phyloP scores from a whole-genome alignment of 2,797 vertebrate genomes.

The Malurus splendens region DNA sequence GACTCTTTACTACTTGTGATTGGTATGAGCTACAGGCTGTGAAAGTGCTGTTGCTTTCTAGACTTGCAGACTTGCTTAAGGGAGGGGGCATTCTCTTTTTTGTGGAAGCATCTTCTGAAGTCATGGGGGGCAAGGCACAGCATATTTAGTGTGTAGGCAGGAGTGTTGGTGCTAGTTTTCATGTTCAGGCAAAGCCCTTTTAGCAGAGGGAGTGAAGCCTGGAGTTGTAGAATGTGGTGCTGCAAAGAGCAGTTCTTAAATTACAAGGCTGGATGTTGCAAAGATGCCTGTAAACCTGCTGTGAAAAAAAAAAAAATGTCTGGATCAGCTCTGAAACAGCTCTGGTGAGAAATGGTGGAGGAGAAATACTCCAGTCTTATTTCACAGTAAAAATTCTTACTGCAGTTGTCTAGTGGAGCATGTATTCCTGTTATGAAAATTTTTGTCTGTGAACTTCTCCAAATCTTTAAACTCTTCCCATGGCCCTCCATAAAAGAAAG shows the following conservation, averaged over 20 bases:
- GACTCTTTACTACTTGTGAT: neutral
- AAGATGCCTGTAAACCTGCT: neutral
- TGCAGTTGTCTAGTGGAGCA: neutral
- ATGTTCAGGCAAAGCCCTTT: neutral
- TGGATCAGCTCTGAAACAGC: neutral
- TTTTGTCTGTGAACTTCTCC: neutral
- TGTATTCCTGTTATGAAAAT: neutral
- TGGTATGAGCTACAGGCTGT: neutral
- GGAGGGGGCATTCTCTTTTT: neutral
- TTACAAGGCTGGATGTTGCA: neutral
- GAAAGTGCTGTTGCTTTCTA: neutral
- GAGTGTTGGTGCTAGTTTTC: neutral
- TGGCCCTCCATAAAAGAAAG: neutral
- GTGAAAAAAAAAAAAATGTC: neutral
- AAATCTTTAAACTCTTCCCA: neutral
- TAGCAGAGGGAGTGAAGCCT: neutral
- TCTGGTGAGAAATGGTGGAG: neutral
- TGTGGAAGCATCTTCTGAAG: neutral
- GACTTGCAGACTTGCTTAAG: neutral
- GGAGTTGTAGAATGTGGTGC: neutral
- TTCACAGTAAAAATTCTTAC: neutral
- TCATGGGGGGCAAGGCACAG: neutral
- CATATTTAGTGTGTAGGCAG: neutral
- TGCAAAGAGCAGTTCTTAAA: neutral
- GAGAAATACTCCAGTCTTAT: neutral